phyloP scores from a whole-genome alignment of 2,888 invertebrate species.

The Acanthosepion esculentum region DNA sequence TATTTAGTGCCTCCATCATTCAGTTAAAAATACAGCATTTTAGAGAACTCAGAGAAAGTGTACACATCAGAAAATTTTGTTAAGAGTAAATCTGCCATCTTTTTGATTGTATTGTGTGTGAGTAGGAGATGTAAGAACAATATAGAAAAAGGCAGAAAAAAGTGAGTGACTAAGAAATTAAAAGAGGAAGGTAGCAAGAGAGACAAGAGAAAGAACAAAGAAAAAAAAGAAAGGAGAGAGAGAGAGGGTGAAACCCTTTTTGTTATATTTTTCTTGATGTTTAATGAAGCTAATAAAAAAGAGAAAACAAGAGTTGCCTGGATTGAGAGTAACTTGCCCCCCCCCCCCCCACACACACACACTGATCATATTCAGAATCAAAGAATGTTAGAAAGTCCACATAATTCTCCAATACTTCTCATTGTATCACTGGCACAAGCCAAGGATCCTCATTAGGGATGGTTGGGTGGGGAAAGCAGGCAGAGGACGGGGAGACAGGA shows the following conservation, averaged over 20 bases:
- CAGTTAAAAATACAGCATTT: too few relatives aligned
- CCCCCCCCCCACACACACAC: background rate
- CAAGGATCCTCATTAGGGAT: background rate
- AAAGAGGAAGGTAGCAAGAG: too few relatives aligned
- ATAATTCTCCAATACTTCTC: background rate
- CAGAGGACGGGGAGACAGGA: background rate
- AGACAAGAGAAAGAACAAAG: too few relatives aligned
- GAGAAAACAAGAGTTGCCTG: background rate
- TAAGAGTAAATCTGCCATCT: too few relatives aligned
- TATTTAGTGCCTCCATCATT: too few relatives aligned
- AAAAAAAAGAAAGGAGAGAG: background rate
- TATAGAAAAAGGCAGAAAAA: too few relatives aligned
- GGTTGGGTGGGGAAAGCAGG: background rate
- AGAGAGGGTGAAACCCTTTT: background rate
- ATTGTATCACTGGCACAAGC: background rate
- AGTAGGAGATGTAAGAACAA: too few relatives aligned
- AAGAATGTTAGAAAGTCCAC: conserved; percentile 4
- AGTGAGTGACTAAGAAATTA: too few relatives aligned
- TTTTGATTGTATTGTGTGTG: too few relatives aligned
- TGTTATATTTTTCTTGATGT: background rate
- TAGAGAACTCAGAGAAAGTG: too few relatives aligned
- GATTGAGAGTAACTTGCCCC: background rate
- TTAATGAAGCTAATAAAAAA: conserved; percentile 21
- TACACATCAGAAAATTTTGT: too few relatives aligned
- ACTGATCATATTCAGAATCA: conserved; percentile 21